These are phyloP conservation scores for Kradibia gibbosae DNA, from an alignment of 1,140 invertebrate genomes.

Conservation along the genomic window DNA sequence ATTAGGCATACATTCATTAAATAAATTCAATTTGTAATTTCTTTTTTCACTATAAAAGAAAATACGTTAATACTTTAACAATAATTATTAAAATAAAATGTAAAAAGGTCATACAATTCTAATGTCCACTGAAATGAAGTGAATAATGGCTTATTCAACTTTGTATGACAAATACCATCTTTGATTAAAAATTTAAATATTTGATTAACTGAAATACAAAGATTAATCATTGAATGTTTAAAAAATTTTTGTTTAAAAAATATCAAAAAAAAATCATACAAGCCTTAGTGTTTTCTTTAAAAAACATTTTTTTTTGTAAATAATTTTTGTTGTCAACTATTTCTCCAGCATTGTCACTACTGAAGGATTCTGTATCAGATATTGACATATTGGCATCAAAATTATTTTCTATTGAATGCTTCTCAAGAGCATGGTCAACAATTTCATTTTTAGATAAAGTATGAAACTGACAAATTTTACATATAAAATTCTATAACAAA, in stretches of 20 bases:
- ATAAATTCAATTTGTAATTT: conserved; percentile 65
- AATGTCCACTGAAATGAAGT: conserved; percentile 64
- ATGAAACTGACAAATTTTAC: conserved; percentile 64
- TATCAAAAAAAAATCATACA: conserved; percentile 40
- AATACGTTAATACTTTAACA: conserved; percentile 33
- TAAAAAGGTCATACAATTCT: conserved; percentile 64
- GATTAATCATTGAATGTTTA: conserved; percentile 5
- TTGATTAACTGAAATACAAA: conserved; percentile 22
- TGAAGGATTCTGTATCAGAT: conserved; percentile 52
- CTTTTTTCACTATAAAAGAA: conserved; percentile 61
- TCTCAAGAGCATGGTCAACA: conserved; percentile 56
- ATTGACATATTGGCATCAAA: conserved; percentile 37
- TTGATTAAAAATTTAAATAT: conserved; percentile 54
- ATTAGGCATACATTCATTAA: conserved; percentile 61
- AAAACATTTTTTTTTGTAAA: conserved; percentile 41
- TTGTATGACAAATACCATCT: conserved; percentile 18
- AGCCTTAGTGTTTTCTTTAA: conserved; percentile 42
- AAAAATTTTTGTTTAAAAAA: background rate
- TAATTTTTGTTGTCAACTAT: conserved; percentile 40
- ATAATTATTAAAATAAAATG: conserved; percentile 26
- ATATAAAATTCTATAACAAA: conserved; percentile 57
- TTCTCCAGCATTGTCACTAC: conserved; percentile 52
- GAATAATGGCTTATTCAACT: conserved; percentile 44
- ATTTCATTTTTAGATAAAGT: conserved; percentile 55
- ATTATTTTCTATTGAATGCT: conserved; percentile 54